Evolutionary conservation across 2,888 invertebrate species (phyloP).

Genomic region (Caenorhabditis panamensis): DNA sequence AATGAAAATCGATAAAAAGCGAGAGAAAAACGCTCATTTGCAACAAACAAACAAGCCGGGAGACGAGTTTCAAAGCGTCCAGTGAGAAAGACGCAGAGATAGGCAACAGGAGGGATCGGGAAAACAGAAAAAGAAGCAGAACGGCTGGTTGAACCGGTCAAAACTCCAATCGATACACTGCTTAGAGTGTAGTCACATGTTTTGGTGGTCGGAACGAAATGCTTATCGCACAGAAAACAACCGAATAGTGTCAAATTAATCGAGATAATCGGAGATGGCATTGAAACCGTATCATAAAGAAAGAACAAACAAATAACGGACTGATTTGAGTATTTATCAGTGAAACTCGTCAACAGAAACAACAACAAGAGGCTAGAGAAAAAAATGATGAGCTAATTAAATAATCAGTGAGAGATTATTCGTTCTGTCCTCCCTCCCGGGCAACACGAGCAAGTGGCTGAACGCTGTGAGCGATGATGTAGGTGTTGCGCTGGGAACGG

Average conservation of each 20-base stretch:
- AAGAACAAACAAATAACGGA: not conserved
- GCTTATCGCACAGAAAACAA: conserved; percentile 26
- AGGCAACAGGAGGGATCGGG: conserved; percentile 10
- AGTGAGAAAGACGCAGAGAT: conserved; percentile 26
- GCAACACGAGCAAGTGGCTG: conserved; percentile 60
- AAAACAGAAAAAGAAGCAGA: not conserved
- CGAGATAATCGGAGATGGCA: not conserved
- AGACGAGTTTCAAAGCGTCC: not conserved
- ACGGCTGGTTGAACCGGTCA: conserved; percentile 12
- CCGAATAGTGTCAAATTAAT: not conserved
- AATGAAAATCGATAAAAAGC: not conserved
- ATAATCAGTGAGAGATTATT: not conserved
- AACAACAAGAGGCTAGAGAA: conserved; percentile 32
- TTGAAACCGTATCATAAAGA: not conserved
- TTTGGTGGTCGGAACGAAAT: not conserved
- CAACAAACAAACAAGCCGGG: conserved; percentile 8
- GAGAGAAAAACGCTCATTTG: conserved; percentile 12
- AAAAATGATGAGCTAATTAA: conserved; percentile 3
- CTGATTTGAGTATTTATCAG: conserved; percentile 4
- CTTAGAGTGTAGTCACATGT: conserved; percentile 9
- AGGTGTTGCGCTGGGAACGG: conserved; percentile 68
- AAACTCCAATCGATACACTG: conserved; percentile 23
- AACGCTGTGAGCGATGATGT: conserved; percentile 69
- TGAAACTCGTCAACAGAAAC: conserved; percentile 43
- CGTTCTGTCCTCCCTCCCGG: conserved; percentile 32